phyloP scores from a whole-genome alignment of 2,888 invertebrate species.

The Vanessa cardui region DNA sequence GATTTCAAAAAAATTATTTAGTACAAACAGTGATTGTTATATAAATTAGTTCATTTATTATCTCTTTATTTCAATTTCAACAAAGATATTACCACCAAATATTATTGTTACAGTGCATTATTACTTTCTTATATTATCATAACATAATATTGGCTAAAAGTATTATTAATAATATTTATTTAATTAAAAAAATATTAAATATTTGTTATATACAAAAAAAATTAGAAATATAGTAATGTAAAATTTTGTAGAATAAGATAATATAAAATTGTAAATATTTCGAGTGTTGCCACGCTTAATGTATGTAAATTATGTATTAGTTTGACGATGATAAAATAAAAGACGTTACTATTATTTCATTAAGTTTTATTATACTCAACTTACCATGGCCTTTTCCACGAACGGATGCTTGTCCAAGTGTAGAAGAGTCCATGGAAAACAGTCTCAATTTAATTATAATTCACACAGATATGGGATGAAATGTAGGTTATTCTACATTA shows the following conservation, averaged over 20 bases:
- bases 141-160: neutral
- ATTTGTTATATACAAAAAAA: neutral
- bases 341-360: slow-evolving; percentile 49
- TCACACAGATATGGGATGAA: slow-evolving; percentile 58
- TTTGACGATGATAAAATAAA: slow-evolving; percentile 53
- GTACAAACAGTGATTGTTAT: too few species aligned
- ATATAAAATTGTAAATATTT: slow-evolving; percentile 42
- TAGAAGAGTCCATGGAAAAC: slow-evolving; percentile 80
- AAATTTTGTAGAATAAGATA: neutral
- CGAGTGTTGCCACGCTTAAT: slow-evolving; percentile 31
- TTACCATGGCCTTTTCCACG: slow-evolving; percentile 80
- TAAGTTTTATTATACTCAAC: slow-evolving; percentile 69
- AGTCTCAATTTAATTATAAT: slow-evolving; percentile 68
- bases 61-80: too few species aligned
- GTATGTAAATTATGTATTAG: neutral
- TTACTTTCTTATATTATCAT: too few species aligned
- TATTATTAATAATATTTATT: neutral
- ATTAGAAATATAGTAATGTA: neutral
- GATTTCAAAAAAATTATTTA: too few species aligned
- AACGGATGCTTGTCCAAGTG: slow-evolving; percentile 70
- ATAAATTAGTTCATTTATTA: too few species aligned
- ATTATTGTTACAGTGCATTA: too few species aligned
- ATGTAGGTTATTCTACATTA: slow-evolving; percentile 27
- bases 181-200: neutral
- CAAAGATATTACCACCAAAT: too few species aligned